Percentiles rank a stretch among this genome's conserved stretches.
These are phyloP conservation scores for Schrankia costaestrigalis DNA, from an alignment of 2,888 invertebrate genomes.

Conservation along the genomic window DNA sequence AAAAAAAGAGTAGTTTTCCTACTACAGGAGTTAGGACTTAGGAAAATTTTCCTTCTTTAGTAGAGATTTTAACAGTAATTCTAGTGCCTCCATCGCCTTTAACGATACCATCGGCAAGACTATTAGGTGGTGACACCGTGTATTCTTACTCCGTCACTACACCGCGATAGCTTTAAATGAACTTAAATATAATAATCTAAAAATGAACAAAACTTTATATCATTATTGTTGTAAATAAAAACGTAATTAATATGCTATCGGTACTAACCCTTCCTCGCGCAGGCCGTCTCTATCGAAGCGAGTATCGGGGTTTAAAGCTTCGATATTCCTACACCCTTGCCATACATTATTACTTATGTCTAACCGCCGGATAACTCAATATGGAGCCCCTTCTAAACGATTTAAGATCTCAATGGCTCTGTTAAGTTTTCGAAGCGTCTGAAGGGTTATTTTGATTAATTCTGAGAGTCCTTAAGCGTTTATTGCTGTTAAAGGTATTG, in stretches of 20 bases:
- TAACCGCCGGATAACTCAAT: constrained; percentile 73
- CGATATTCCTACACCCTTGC: constrained; percentile 47
- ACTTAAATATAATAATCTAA: neutral
- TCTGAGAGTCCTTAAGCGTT: constrained; percentile 43
- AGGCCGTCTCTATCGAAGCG: constrained; percentile 54
- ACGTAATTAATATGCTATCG: constrained; percentile 40
- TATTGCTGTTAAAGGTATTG: constrained; percentile 35
- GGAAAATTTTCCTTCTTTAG: too few relatives aligned
- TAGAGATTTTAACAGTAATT: too few relatives aligned
- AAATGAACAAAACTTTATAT: constrained; percentile 17
- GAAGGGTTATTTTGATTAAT: constrained; percentile 69
- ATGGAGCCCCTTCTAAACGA: constrained; percentile 60
- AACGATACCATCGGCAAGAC: too few relatives aligned
- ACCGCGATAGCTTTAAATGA: neutral
- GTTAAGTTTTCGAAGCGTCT: constrained; percentile 50
- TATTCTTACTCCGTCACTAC: too few relatives aligned
- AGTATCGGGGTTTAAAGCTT: constrained; percentile 46
- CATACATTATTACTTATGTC: constrained; percentile 70
- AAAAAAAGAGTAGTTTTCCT: too few relatives aligned
- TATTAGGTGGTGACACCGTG: too few relatives aligned
- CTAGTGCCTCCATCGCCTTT: too few relatives aligned
- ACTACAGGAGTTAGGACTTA: too few relatives aligned
- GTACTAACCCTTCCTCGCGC: constrained; percentile 52
- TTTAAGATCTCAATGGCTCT: constrained; percentile 70
- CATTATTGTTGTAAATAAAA: too few relatives aligned